phyloP scores from a whole-genome alignment of 2,888 invertebrate species.

The Acleris sparsana region DNA sequence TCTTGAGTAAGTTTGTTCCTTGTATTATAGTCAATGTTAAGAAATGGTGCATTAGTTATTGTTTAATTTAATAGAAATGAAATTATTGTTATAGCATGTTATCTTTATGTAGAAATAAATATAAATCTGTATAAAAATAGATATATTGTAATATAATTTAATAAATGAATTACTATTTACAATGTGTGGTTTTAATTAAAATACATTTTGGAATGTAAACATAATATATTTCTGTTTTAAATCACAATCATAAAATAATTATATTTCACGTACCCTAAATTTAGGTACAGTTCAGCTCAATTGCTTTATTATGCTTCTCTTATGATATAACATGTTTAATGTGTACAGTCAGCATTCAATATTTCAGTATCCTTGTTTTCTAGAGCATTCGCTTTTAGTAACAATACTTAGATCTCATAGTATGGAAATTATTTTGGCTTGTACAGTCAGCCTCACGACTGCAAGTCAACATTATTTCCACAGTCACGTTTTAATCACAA shows the following conservation, averaged over 20 bases:
- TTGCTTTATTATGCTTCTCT: conserved; percentile 4
- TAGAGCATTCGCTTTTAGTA: background rate
- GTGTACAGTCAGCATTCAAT: background rate
- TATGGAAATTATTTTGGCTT: no score
- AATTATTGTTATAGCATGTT: background rate
- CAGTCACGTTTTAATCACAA: no score
- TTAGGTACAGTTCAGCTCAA: conserved; percentile 26
- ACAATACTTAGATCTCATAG: no score
- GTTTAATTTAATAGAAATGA: background rate
- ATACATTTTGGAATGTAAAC: conserved; percentile 46
- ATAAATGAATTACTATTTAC: conserved; percentile 23
- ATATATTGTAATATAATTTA: conserved; percentile 9
- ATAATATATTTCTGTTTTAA: conserved; percentile 41
- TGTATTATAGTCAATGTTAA: background rate
- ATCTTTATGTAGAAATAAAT: conserved; percentile 2
- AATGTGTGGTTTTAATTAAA: conserved; percentile 19
- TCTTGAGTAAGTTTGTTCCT: background rate
- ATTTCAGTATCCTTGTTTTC: background rate
- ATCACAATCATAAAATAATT: conserved; percentile 28
- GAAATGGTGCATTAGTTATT: background rate
- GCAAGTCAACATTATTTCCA: no score
- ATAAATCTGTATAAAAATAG: conserved; percentile 17
- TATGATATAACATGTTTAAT: background rate
- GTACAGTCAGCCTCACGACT: no score
- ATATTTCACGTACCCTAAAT: conserved; percentile 13